A percentile compares a stretch with the other conserved stretches of the same genome.
These are phyloP conservation scores for Lithophane ornitopus DNA, from an alignment of 2,888 invertebrate species.

Conservation along the genomic window DNA sequence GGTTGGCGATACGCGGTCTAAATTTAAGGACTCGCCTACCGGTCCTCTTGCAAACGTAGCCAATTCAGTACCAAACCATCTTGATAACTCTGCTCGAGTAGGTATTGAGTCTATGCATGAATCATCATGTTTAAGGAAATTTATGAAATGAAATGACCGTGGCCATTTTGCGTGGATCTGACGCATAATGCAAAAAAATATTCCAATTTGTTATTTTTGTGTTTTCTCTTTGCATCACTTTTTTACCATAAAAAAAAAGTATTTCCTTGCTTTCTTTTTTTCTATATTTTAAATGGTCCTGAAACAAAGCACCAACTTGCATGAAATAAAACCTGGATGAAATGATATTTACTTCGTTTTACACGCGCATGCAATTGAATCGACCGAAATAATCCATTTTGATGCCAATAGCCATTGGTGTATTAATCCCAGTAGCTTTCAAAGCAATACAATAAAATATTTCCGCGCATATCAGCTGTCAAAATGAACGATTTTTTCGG, in stretches of 20 bases:
- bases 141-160: not conserved
- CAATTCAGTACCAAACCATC: not conserved
- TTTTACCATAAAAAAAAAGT: too few relatives aligned
- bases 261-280: too few relatives aligned
- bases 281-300: too few relatives aligned
- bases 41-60: not conserved
- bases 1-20: not conserved
- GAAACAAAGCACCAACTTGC: too few relatives aligned
- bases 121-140: not conserved
- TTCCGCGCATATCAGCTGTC: slow-evolving; percentile 54
- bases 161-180: too few relatives aligned
- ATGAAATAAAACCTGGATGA: not conserved
- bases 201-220: too few relatives aligned
- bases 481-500: slow-evolving; percentile 55
- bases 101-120: not conserved
- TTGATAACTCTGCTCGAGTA: not conserved
- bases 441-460: slow-evolving; percentile 56
- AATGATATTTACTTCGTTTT: slow-evolving; percentile 21
- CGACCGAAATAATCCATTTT: slow-evolving; percentile 37
- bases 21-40: too few relatives aligned
- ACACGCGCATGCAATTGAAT: slow-evolving; percentile 29
- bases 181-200: too few relatives aligned
- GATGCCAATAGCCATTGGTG: slow-evolving; percentile 38
- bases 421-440: slow-evolving; percentile 52
- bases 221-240: too few relatives aligned